phyloP scores from a whole-genome alignment of 2,888 invertebrate species.

The Dynastes hyllus region DNA sequence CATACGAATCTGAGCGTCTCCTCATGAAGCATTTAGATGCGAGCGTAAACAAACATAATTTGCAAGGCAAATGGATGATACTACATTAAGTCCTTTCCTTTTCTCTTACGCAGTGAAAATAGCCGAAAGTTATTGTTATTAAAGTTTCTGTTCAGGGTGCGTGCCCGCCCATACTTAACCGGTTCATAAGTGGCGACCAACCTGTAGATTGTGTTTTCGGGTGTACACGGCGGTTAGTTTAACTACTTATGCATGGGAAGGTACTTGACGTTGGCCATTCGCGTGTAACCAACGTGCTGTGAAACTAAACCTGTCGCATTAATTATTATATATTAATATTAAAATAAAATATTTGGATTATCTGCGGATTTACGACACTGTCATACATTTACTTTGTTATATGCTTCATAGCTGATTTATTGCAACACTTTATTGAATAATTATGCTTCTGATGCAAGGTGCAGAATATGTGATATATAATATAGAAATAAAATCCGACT shows the following conservation, averaged over 20 bases:
- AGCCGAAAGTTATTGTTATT: conserved; percentile 45
- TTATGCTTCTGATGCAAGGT: too few species aligned
- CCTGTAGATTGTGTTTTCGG: conserved; percentile 45
- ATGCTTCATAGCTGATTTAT: too few species aligned
- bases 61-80: conserved; percentile 42
- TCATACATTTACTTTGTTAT: too few species aligned
- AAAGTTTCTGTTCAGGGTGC: conserved; percentile 27
- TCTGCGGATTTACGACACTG: too few species aligned
- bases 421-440: too few species aligned
- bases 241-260: conserved; percentile 24
- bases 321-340: background rate
- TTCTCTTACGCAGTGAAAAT: conserved; percentile 31
- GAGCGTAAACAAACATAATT: conserved; percentile 44
- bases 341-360: too few species aligned
- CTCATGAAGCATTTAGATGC: conserved; percentile 12
- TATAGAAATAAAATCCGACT: background rate
- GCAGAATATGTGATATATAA: too few species aligned
- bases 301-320: conserved; percentile 1
- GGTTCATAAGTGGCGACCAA: conserved; percentile 42
- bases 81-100: conserved; percentile 35
- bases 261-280: conserved; percentile 8
- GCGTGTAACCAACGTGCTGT: background rate
- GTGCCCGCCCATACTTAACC: conserved; percentile 32
- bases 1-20: conserved; percentile 8
- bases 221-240: conserved; percentile 6